Percentiles rank a stretch among this genome's conserved stretches.
These are phyloP conservation scores for Rhea pennata DNA, from an alignment of 2,113 vertebrate genomes.

Conservation along the genomic window DNA sequence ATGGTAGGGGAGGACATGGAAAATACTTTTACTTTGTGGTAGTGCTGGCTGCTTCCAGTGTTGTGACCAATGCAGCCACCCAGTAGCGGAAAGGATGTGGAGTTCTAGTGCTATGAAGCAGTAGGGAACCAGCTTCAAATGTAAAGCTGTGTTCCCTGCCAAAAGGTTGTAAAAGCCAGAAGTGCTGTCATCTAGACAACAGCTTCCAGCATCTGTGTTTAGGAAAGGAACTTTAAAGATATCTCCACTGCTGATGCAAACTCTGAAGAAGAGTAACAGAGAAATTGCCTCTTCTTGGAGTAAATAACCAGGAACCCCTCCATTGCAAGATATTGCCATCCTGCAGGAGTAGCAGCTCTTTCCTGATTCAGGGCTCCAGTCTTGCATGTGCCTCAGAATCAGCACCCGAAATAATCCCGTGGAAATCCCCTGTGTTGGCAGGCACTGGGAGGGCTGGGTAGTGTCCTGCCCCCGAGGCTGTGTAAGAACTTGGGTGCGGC, in stretches of 20 bases:
- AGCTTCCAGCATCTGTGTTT: not conserved
- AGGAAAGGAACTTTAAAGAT: not conserved
- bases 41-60: not conserved
- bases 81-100: not conserved
- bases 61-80: not conserved
- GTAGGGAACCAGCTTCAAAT: not conserved
- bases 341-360: not conserved
- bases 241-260: not conserved
- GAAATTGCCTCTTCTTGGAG: not conserved
- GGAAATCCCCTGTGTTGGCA: not conserved
- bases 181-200: not conserved
- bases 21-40: not conserved
- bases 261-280: not conserved
- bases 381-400: not conserved
- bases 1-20: not conserved
- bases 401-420: not conserved
- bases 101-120: not conserved
- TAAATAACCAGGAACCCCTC: not conserved
- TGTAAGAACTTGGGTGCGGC: not conserved
- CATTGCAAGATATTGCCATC: not conserved
- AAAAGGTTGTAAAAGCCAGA: not conserved
- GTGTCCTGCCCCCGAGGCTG: not conserved
- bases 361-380: not conserved
- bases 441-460: not conserved
- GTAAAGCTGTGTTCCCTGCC: not conserved